Percentiles rank a stretch among this genome's conserved stretches.
phyloP scores from a whole-genome alignment of 2,888 invertebrate genomes.

The Heliconius cydno region DNA sequence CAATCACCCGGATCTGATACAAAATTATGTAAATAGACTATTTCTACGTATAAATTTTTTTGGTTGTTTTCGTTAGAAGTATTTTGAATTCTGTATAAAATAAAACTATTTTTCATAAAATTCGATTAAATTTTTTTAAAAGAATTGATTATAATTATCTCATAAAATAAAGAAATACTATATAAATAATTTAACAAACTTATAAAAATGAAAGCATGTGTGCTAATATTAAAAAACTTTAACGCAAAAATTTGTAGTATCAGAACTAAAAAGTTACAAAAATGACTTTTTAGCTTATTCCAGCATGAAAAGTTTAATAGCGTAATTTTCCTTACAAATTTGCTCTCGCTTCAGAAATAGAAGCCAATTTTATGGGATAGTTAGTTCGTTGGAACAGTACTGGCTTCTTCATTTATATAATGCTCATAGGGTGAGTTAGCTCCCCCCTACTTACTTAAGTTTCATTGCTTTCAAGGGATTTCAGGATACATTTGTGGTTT shows the following conservation, averaged over 20 bases:
- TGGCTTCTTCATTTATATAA: slow-evolving; percentile 43
- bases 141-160: no score
- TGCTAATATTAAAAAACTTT: slow-evolving; percentile 12
- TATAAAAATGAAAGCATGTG: slow-evolving; percentile 15
- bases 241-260: slow-evolving; percentile 29
- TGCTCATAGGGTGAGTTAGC: slow-evolving; percentile 34
- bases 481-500: slow-evolving; percentile 43
- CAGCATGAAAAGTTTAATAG: slow-evolving; percentile 42
- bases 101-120: background rate
- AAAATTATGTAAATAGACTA: slow-evolving; percentile 91
- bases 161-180: background rate
- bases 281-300: slow-evolving; percentile 30
- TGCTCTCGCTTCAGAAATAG: slow-evolving; percentile 40
- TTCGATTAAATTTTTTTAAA: background rate
- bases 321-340: slow-evolving; percentile 41
- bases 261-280: slow-evolving; percentile 30
- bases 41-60: background rate
- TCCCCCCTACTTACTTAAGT: slow-evolving; percentile 40
- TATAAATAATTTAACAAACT: background rate
- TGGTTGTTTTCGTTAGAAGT: background rate
- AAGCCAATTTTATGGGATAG: slow-evolving; percentile 43
- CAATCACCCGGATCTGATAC: slow-evolving; percentile 95
- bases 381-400: slow-evolving; percentile 39
- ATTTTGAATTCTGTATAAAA: no score
- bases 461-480: slow-evolving; percentile 44